A percentile compares a stretch with the other conserved stretches of the same genome.
Evolutionary conservation across 2,113 vertebrate genomes (phyloP).

Genomic region (Heloderma charlesbogerti): DNA sequence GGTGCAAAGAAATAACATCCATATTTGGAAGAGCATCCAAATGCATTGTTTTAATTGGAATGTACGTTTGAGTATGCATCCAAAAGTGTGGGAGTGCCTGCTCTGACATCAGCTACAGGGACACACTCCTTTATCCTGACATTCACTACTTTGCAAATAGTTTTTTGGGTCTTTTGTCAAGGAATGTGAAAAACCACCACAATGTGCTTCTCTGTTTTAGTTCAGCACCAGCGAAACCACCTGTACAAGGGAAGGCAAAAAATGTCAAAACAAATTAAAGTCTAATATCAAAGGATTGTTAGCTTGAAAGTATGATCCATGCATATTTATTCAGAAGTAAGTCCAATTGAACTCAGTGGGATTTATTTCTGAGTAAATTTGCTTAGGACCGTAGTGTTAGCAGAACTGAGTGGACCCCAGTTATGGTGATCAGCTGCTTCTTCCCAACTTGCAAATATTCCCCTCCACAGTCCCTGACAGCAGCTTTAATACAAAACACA

Average conservation of each 20-base stretch:
- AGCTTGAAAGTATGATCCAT: background rate
- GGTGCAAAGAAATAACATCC: background rate
- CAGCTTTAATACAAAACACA: rapidly evolving
- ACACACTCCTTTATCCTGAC: background rate
- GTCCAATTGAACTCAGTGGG: background rate
- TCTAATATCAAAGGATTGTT: background rate
- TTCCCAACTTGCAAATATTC: background rate
- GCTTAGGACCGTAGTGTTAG: background rate
- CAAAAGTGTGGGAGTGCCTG: background rate
- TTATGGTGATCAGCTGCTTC: background rate
- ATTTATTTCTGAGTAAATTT: background rate
- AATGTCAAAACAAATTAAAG: background rate
- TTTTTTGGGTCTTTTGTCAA: background rate
- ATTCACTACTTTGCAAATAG: background rate
- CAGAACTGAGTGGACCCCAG: background rate
- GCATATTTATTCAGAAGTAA: background rate
- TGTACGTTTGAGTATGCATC: background rate
- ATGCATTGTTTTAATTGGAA: background rate
- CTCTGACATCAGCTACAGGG: background rate
- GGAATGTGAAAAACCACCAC: background rate
- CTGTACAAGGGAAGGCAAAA: background rate
- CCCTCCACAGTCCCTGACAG: background rate
- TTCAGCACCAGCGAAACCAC: background rate
- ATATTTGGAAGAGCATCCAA: background rate
- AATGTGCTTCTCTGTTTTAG: background rate